Conservation (phyloP, 2,797 vertebrate species). For the Danio choprae region DNA sequence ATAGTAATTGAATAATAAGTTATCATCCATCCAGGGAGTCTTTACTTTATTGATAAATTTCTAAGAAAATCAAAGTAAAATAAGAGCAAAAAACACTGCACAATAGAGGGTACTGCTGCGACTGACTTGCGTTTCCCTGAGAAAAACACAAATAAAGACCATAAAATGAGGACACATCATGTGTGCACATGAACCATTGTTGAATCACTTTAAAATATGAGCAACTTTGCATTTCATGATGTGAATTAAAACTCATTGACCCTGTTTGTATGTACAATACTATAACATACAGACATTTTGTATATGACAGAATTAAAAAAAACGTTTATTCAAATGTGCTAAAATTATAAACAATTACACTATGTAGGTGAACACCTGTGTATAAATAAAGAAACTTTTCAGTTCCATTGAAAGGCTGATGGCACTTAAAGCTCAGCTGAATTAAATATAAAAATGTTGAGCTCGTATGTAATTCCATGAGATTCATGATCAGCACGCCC, state of each 20-base stretch:
- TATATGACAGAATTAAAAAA: background rate
- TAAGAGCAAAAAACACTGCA: constrained; percentile 22
- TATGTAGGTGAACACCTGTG: background rate
- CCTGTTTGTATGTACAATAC: background rate
- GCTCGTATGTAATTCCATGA: background rate
- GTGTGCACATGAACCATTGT: background rate
- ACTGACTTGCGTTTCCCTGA: background rate
- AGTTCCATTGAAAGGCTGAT: background rate
- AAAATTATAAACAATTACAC: constrained; percentile 25
- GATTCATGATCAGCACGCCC: background rate
- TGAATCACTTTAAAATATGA: constrained; percentile 7
- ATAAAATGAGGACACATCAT: constrained; percentile 64
- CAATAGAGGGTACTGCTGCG: constrained; percentile 8
- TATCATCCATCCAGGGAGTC: too few relatives aligned
- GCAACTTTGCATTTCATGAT: constrained; percentile 2
- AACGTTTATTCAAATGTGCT: constrained; percentile 22
- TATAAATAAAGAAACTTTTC: background rate
- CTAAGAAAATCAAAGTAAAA: background rate
- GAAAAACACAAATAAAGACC: constrained; percentile 45
- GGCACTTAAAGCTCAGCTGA: constrained; percentile 8
- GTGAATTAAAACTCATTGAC: background rate
- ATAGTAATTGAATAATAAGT: too few relatives aligned
- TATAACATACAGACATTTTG: background rate
- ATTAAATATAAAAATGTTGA: background rate
- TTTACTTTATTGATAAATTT: background rate